Percentiles rank a stretch among this genome's conserved stretches.
Conservation (phyloP, 2,888 invertebrate genomes). For the Luperina nickerlii region DNA sequence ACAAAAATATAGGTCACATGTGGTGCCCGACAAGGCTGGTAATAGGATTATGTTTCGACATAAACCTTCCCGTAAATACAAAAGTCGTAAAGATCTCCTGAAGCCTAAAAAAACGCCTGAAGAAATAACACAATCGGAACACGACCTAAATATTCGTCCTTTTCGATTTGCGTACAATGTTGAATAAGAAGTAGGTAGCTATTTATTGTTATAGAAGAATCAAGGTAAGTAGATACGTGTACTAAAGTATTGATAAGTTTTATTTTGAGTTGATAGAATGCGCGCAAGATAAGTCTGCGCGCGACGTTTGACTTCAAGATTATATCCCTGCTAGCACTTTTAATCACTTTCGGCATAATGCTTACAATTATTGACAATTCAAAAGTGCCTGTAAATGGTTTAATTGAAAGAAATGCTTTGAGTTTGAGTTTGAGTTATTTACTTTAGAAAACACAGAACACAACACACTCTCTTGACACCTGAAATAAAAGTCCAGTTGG, state of each 20-base stretch:
- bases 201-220: not conserved
- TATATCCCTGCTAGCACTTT: too few relatives aligned
- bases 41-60: slow-evolving; percentile 17
- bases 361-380: too few relatives aligned
- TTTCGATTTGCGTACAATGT: not conserved
- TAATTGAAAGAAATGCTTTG: too few relatives aligned
- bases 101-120: slow-evolving; percentile 5
- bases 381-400: too few relatives aligned
- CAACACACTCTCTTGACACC: too few relatives aligned
- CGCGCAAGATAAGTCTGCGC: too few relatives aligned
- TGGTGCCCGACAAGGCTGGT: not conserved
- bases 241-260: not conserved
- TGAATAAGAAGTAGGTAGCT: slow-evolving; percentile 1
- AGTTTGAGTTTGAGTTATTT: too few relatives aligned
- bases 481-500: too few relatives aligned
- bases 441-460: too few relatives aligned
- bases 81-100: not conserved
- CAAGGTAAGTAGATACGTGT: not conserved
- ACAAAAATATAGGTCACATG: slow-evolving; percentile 22
- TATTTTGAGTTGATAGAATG: not conserved
- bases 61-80: slow-evolving; percentile 25
- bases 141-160: not conserved
- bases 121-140: slow-evolving; percentile 22
- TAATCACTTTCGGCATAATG: too few relatives aligned
- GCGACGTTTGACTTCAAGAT: too few relatives aligned